Evolutionary conservation across 2,888 invertebrate genomes (phyloP), one percentile per base, ranked within the genome.

Genomic region (Epinotia nisella): DNA sequence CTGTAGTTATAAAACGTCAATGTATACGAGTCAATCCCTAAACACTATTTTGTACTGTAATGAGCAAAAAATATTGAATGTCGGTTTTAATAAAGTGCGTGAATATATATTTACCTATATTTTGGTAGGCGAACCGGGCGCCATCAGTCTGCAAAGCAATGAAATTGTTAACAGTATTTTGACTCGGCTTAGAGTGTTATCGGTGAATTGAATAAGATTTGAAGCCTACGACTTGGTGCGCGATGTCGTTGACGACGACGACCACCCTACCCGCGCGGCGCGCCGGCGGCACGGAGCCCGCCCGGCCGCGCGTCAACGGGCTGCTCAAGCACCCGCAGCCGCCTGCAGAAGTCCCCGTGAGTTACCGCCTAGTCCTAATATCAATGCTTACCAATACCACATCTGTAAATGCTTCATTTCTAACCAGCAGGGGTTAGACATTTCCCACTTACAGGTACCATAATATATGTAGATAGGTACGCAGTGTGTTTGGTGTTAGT

Each of bases 161-260:
- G 67, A 67, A 10, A 72, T 56, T 62, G 61, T 68, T 21, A 49
- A 67, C 7, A 62, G 35, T 29, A 72, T 17, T 67, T 41, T 67
- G 49, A 67, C 41, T 45, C n/a, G 45, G 29, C 17, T 59, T 24
- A 58, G 56, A 66, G 67, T 67, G 67, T 58, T 59, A 13, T 17
- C 67, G 15, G 56, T 67, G 24, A 24, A 17, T 29, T 45, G 24
- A 56, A 10, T 56, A n/a, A 39, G 55, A 39, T 21, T 55, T 4
- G 55, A 66, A 39, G 39, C 49, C 39, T 4, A 49, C 45, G 45
- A 74, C 77, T 79, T 78, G 76, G 75, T 84, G 81, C 75, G 87
- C 82, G 79, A 91, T 92, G 91, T 90, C 92, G 83, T 84, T 92
- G 74, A 78, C 91, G 75, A 92, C 92, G 75, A 85, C 92, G 82